Conservation (phyloP, 2,888 invertebrate species). For the Psylliodes chrysocephalus region DNA sequence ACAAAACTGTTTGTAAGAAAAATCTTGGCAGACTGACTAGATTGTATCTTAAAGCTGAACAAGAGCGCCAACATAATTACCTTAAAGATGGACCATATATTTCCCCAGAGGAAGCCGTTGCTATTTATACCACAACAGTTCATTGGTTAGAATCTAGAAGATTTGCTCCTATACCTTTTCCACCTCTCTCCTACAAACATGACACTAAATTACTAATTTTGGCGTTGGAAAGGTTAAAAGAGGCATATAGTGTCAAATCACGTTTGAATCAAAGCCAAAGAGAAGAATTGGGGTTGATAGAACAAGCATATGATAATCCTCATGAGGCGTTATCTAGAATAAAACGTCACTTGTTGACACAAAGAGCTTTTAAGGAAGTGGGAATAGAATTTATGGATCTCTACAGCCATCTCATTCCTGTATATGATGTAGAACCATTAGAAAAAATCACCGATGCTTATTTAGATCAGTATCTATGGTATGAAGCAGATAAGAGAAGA, state of each 20-base stretch:
- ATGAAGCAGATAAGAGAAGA: slow-evolving; percentile 97
- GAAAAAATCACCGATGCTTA: slow-evolving; percentile 99
- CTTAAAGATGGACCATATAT: slow-evolving; percentile 99
- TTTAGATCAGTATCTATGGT: slow-evolving; percentile 99
- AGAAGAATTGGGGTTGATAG: slow-evolving; percentile 97
- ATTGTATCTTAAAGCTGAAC: slow-evolving; percentile 96
- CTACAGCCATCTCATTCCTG: slow-evolving; percentile 98
- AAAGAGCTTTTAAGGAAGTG: slow-evolving; percentile 97
- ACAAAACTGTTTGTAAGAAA: slow-evolving; percentile 99
- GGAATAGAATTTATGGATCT: slow-evolving; percentile 99
- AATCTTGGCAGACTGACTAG: slow-evolving; percentile 98
- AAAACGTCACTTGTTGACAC: slow-evolving; percentile 98
- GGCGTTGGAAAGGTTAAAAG: slow-evolving; percentile 94
- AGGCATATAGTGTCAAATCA: slow-evolving; percentile 97
- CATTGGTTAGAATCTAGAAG: slow-evolving; percentile 99
- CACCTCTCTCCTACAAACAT: slow-evolving; percentile 98
- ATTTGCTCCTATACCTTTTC: slow-evolving; percentile 99
- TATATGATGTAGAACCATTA: slow-evolving; percentile 98
- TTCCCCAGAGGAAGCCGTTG: slow-evolving; percentile 99
- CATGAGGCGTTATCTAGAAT: slow-evolving; percentile 99
- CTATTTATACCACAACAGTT: slow-evolving; percentile 99
- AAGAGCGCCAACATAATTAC: slow-evolving; percentile 99
- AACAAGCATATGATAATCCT: slow-evolving; percentile 99
- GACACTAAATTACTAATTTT: slow-evolving; percentile 98
- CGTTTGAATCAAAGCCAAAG: slow-evolving; percentile 98